Evolutionary conservation across 2,888 invertebrate genomes (phyloP), one percentile per base, ranked within the genome.

Genomic region (Thymelicus lineola): DNA sequence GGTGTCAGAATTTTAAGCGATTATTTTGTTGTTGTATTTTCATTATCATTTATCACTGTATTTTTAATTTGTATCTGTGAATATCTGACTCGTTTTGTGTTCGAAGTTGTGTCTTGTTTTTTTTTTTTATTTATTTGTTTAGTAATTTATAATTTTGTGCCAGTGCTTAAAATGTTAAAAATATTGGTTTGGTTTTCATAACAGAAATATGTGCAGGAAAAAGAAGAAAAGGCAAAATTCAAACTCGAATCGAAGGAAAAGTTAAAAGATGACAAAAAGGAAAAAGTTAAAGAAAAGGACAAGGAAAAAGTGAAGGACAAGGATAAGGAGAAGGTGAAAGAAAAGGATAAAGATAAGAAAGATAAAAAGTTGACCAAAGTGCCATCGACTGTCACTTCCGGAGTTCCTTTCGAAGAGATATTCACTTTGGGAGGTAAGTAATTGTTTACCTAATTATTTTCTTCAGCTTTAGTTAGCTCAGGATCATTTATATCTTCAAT

Each of bases 321-420:
- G 77, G 95, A 96, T 75, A 96, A 96, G 73, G 95, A 95, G 71
- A 96, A 95, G 79, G 95, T 95, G 0, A 96, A 95, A 75, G 95
- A 95, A 58, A 96, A 96, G 79, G 94, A 94, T 71, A 96, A 95
- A 77, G 96, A 96, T 66, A 97, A 96, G 78, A 97, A 96, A 81
- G 96, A 96, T 71, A 96, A 96, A 81, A 97, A 97, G 84, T 84
- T 95, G 20, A 97, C 86, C 72, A 95, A 96, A 80, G 87, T 93
- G 63, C 94, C 94, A 67, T 94, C 94, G 3, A 94, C 94, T 0
- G 93, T 94, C 46, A 93, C 94, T 4, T 84, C 93, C 6, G 94
- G 94, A 12, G 85, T 94, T 71, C 94, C 94, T 1, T 94, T 94
- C 74, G 96, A 97, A 75, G 97, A 97, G 82, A 94, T 95, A 75